phyloP scores from a whole-genome alignment of 1,140 invertebrate genomes.

The Pseudoatta argentina region DNA sequence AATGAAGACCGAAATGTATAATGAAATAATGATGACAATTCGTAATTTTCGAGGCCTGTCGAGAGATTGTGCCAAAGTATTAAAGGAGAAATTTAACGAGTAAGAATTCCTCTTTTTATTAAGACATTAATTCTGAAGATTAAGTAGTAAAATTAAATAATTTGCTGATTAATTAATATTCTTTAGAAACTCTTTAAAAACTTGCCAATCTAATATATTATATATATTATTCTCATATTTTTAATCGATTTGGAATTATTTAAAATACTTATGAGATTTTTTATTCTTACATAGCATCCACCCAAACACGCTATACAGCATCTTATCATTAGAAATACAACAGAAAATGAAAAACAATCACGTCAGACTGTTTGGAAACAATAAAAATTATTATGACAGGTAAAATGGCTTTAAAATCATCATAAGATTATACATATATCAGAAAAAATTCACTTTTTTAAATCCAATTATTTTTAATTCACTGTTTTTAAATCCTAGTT shows the following conservation, averaged over 20 bases:
- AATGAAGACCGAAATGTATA: conserved; percentile 77
- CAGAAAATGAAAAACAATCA: conserved; percentile 84
- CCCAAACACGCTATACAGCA: conserved; percentile 86
- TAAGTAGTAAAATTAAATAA: conserved; percentile 22
- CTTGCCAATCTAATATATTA: neutral
- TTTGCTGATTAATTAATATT: conserved; percentile 29
- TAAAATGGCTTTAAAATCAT: conserved; percentile 56
- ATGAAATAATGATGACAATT: conserved; percentile 74
- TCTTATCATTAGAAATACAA: conserved; percentile 84
- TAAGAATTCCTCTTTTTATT: conserved; percentile 63
- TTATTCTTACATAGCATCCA: conserved; percentile 80
- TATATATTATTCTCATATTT: neutral
- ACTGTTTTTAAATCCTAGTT: conserved; percentile 69
- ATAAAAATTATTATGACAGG: conserved; percentile 75
- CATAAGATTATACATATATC: neutral
- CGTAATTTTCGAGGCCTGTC: conserved; percentile 76
- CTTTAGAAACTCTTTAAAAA: neutral
- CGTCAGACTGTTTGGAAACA: conserved; percentile 66
- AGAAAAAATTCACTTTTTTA: neutral
- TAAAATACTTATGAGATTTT: neutral
- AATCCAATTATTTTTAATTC: neutral
- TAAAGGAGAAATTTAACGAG: conserved; percentile 75
- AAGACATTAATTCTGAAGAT: neutral
- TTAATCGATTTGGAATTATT: neutral
- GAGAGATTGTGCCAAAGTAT: conserved; percentile 76